phyloP scores from a whole-genome alignment of 2,888 invertebrate species.

The Neoitamus cyanurus region DNA sequence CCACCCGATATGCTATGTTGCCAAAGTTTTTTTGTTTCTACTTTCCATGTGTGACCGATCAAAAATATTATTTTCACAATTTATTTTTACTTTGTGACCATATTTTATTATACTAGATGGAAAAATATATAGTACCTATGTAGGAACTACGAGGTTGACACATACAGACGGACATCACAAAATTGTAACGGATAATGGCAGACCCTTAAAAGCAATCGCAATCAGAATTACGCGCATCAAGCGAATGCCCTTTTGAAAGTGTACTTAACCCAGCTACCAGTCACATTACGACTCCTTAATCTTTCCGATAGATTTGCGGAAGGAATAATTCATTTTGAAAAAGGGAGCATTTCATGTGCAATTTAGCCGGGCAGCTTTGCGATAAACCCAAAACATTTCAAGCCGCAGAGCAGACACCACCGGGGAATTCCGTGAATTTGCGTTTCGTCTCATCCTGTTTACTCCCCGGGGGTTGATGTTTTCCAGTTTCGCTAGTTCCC shows the following conservation, averaged over 20 bases:
- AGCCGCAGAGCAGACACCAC: background rate
- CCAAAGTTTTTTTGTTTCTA: no score
- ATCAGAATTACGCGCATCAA: background rate
- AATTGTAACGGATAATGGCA: no score
- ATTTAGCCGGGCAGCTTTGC: background rate
- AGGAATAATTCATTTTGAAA: background rate
- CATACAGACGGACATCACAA: no score
- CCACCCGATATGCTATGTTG: no score
- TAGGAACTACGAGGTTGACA: no score
- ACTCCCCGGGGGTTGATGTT: background rate
- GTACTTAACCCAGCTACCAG: background rate
- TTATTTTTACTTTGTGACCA: no score
- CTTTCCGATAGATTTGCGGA: background rate
- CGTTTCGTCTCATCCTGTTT: background rate
- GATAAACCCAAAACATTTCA: background rate
- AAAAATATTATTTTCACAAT: no score
- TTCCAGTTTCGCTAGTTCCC: background rate
- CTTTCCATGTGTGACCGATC: no score
- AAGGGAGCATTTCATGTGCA: background rate
- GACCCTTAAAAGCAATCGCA: background rate
- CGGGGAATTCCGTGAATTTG: background rate
- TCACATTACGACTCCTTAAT: background rate
- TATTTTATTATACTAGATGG: no score
- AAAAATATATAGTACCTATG: no score
- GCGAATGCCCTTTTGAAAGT: background rate